Conservation (phyloP, 2,113 vertebrate genomes). For the Papio anubis region DNA sequence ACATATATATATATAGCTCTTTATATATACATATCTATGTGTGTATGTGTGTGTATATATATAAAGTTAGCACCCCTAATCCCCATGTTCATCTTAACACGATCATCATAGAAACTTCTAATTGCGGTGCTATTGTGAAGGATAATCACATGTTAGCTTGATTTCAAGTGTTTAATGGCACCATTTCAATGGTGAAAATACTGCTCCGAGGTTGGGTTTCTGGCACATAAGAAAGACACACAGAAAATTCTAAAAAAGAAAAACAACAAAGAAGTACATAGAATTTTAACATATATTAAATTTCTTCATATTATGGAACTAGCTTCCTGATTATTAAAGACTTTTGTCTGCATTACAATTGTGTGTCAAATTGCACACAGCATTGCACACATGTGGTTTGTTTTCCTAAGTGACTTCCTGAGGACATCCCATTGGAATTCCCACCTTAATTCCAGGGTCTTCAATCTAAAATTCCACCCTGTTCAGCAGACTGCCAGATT, state of each 20-base stretch:
- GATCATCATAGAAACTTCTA: background rate
- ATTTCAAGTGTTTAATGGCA: background rate
- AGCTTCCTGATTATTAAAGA: background rate
- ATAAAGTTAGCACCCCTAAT: background rate
- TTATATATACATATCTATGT: no score
- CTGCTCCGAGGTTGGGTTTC: background rate
- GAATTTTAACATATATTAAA: background rate
- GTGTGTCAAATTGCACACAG: background rate
- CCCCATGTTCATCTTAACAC: background rate
- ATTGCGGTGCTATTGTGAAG: background rate
- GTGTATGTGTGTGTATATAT: rapidly evolving
- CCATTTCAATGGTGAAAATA: background rate
- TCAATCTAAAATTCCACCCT: background rate
- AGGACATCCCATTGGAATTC: background rate
- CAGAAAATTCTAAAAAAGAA: background rate
- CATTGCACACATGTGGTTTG: background rate
- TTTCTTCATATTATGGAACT: background rate
- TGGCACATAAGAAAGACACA: background rate
- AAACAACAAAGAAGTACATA: background rate
- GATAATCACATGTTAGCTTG: background rate
- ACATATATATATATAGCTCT: no score
- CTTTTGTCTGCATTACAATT: background rate
- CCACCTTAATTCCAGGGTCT: background rate
- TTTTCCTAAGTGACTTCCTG: background rate
- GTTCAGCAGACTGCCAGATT: background rate